Evolutionary conservation across 2,113 vertebrate species (phyloP), one percentile per base, ranked within the genome.

Genomic region (Anseranas semipalmata): DNA sequence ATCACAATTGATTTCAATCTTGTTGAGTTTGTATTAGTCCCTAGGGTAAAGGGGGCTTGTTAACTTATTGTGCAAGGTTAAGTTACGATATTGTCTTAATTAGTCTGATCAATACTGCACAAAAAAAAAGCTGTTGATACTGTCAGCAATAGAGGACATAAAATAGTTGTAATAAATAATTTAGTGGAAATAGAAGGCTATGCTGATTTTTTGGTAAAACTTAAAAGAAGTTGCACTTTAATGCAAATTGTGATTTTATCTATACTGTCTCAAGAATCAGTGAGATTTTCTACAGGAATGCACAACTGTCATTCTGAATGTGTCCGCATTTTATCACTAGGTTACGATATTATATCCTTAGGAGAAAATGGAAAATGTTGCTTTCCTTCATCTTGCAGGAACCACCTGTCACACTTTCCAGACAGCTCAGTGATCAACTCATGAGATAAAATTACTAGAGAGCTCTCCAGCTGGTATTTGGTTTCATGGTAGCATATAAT

Each of bases 1-100:
- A 74, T 90, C 37, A 93, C 37, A 93, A 94, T 80, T 87, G 4
- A 95, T 96, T 94, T 91, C 52, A 83, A 8, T 90, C 67, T 15
- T 24, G 35, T 41, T 18, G 33, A 25, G 45, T 83, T 91, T 94
- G 8, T 60, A 66, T 85, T 41, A 41, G 39, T 83, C 89, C 58
- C 68, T 30, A n/a, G 66, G 21, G 66, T 9, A 7, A 85, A 81
- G 85, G 4, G 16, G n/a, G 5, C 74, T 94, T 85, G 81, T 93
- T 96, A 85, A 77, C 41, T 90, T 90, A 30, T 8, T 37, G 5
- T 53, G 43, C 35, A 83, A 33, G 62, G 2, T 25, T 25, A 79
- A 60, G 33, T 75, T 91, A 35, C 3, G 0, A 53, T 80, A 65
- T 53, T 89, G 48, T 82, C 67, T 90, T 89, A 91, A 95, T 94